Percentiles rank a stretch among this genome's conserved stretches.
These are phyloP conservation scores for Drosophila carrolli DNA, from an alignment of 1,140 invertebrate species.

Conservation along the genomic window DNA sequence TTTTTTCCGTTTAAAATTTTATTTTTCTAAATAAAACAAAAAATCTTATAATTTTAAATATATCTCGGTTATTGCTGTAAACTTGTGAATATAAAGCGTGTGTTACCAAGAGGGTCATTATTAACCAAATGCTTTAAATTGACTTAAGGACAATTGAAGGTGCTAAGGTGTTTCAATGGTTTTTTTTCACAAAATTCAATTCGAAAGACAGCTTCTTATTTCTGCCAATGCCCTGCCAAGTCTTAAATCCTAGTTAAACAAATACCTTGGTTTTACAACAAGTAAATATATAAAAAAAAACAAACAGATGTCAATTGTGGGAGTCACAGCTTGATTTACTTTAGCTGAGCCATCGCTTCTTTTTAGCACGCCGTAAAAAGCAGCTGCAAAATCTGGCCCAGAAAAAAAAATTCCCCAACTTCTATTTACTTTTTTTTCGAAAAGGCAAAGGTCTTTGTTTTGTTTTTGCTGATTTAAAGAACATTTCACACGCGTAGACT, in stretches of 20 bases:
- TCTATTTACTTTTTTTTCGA: conserved; percentile 6
- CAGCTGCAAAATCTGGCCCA: conserved; percentile 21
- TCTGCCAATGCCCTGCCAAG: background rate
- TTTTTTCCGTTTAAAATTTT: too few relatives aligned
- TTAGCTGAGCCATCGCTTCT: conserved; percentile 55
- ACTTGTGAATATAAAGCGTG: too few relatives aligned
- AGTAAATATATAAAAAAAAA: conserved; percentile 48
- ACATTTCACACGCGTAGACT: conserved; percentile 28
- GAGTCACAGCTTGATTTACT: conserved; percentile 49
- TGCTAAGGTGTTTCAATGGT: too few relatives aligned
- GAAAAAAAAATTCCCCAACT: conserved; percentile 14
- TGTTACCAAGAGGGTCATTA: too few relatives aligned
- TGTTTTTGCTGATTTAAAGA: background rate
- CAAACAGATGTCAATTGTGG: conserved; percentile 55
- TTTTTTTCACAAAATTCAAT: background rate
- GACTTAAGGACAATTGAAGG: too few relatives aligned
- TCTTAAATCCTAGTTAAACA: conserved; percentile 36
- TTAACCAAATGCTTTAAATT: too few relatives aligned
- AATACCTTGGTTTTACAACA: conserved; percentile 44
- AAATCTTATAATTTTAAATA: too few relatives aligned
- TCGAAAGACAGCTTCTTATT: background rate
- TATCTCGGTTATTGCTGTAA: too few relatives aligned
- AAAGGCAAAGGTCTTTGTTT: conserved; percentile 18
- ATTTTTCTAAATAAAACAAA: too few relatives aligned
- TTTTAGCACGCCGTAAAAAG: conserved; percentile 25